Conservation (phyloP, 2,888 invertebrate genomes). For the Phasia obesa region DNA sequence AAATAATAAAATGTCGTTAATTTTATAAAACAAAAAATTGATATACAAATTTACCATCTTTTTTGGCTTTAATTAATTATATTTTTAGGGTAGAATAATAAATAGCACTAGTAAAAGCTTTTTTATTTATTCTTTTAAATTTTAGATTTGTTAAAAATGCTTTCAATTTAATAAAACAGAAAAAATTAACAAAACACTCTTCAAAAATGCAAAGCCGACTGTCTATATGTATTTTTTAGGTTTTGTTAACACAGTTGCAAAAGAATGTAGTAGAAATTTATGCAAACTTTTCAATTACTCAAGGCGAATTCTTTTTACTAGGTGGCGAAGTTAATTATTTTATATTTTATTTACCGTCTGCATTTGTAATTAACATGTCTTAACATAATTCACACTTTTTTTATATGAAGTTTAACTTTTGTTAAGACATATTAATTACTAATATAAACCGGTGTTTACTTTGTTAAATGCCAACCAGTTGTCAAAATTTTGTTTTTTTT, state of each 20-base stretch:
- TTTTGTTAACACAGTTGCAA: slow-evolving; percentile 21
- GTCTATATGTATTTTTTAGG: slow-evolving; percentile 7
- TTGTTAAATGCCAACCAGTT: too few relatives aligned
- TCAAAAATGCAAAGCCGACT: slow-evolving; percentile 60
- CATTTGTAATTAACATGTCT: too few relatives aligned
- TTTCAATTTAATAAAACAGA: slow-evolving; percentile 9
- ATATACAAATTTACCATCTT: slow-evolving; percentile 23
- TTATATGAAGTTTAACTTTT: too few relatives aligned
- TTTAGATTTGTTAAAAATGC: too few relatives aligned
- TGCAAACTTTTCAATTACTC: too few relatives aligned
- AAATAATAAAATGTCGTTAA: background rate
- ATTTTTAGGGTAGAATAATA: background rate
- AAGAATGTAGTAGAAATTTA: background rate
- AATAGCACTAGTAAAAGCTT: background rate
- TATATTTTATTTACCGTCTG: too few relatives aligned
- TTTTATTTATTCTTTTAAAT: background rate
- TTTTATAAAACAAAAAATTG: background rate
- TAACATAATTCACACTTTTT: too few relatives aligned
- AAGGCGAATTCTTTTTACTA: too few relatives aligned
- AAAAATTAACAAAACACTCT: slow-evolving; percentile 16
- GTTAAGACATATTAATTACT: too few relatives aligned
- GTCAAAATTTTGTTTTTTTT: too few relatives aligned
- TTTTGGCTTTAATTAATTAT: background rate
- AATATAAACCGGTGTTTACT: too few relatives aligned
- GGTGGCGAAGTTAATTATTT: too few relatives aligned